Evolutionary conservation across 2,113 vertebrate species (phyloP), one percentile per base, ranked within the genome.

Genomic region (Passer domesticus): DNA sequence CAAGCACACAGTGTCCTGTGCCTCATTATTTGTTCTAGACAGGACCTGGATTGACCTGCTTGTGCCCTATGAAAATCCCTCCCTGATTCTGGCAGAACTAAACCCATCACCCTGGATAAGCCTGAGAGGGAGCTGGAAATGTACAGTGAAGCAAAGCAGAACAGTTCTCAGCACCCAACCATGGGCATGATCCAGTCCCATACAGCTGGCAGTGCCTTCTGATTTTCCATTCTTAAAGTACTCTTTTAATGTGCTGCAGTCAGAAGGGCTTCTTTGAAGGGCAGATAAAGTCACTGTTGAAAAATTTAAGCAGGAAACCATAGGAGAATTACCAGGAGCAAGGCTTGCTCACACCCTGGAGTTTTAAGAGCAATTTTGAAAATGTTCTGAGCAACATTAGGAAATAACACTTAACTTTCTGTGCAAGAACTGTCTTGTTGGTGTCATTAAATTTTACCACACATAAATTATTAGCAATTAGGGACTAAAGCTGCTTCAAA

Each of bases 371-470:
- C 35, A 41, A 68, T 62, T 92, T 82, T 70, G 39, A 81, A 91
- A 94, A 72, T 25, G 12, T 83, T 76, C 73, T 62, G 52, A 82
- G 66, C 30, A 78, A 41, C 21, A 20, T 39, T 44, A 91, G 20
- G 52, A 91, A 50, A 39, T 46, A 83, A 78, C 47, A 74, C 28
- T 49, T 70, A 72, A 60, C 31, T 68, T 91, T 58, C 53, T 37
- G 13, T 2, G 2, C 83, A 92, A 87, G 89, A 96, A 67, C 69
- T 21, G 31, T 89, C 92, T 91, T 95, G 86, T 75, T 89, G 44
- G 33, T 87, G 41, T 87, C 64, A 92, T 87, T 95, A 91, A 72
- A 23, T 78, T 92, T 87, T 66, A 89, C 58, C 62, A 87, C 69
- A 60, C 53, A 52, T 21, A 81, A 89, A 87, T 92, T 88, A 92